A percentile compares a stretch with the other conserved stretches of the same genome.
phyloP scores from a whole-genome alignment of 2,113 vertebrate species.

The Globicephala melas region DNA sequence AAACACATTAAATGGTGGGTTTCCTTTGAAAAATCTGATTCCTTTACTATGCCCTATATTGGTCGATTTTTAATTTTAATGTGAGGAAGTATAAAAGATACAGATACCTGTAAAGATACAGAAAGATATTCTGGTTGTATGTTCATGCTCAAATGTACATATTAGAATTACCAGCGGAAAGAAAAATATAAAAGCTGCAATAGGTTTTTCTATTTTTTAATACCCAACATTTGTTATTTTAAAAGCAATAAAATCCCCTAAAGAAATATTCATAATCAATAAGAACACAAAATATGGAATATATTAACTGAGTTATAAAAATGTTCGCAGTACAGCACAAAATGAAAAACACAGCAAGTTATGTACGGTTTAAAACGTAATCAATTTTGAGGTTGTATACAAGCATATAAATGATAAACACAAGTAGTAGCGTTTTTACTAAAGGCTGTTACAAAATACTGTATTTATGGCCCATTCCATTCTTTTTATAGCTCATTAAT shows the following conservation, averaged over 20 bases:
- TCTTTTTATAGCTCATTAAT: constrained; percentile 88
- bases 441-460: constrained; percentile 82
- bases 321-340: constrained; percentile 80
- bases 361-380: constrained; percentile 85
- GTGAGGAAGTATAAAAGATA: constrained; percentile 70
- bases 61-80: constrained; percentile 72
- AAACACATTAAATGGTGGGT: constrained; percentile 73
- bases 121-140: constrained; percentile 69
- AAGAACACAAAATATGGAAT: constrained; percentile 84
- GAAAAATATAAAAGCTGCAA: constrained; percentile 74
- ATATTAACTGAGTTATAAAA: constrained; percentile 88
- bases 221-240: constrained; percentile 82
- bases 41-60: constrained; percentile 54
- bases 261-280: constrained; percentile 88
- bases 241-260: constrained; percentile 84
- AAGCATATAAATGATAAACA: constrained; percentile 87
- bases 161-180: constrained; percentile 74
- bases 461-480: constrained; percentile 84
- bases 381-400: constrained; percentile 84
- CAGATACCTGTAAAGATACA: neutral
- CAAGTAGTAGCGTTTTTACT: constrained; percentile 84
- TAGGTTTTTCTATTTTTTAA: constrained; percentile 75
- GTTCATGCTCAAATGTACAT: constrained; percentile 66
- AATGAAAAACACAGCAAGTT: constrained; percentile 86
- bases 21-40: constrained; percentile 68